These are phyloP conservation scores for Brachionus rotundiformis DNA, from an alignment of 1,140 invertebrate genomes.

Conservation along the genomic window DNA sequence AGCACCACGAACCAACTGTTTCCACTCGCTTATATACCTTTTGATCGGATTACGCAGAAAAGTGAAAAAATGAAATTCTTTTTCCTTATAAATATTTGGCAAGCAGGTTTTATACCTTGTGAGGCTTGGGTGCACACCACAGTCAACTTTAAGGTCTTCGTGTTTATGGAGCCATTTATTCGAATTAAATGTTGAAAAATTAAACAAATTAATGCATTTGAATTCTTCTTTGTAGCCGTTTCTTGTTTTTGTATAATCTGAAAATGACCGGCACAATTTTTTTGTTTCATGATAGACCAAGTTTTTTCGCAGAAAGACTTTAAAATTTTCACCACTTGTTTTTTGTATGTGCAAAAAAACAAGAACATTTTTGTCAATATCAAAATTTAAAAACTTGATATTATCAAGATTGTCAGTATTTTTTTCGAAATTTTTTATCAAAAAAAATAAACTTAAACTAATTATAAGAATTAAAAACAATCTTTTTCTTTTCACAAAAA, in stretches of 20 bases:
- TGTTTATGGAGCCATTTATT: not conserved
- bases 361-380: not conserved
- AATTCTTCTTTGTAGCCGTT: not conserved
- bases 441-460: too few relatives aligned
- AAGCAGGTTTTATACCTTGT: not conserved
- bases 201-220: not conserved
- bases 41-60: not conserved
- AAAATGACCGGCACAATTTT: not conserved
- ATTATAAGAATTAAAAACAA: too few relatives aligned
- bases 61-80: not conserved
- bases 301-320: not conserved
- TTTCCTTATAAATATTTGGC: not conserved
- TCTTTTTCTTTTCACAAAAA: too few relatives aligned
- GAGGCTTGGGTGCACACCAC: not conserved
- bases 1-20: not conserved
- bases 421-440: too few relatives aligned
- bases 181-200: not conserved
- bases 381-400: not conserved
- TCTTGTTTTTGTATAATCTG: not conserved
- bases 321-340: not conserved
- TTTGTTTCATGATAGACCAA: not conserved
- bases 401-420: too few relatives aligned
- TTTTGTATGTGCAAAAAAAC: not conserved
- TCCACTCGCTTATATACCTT: not conserved
- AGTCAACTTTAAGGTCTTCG: not conserved